Evolutionary conservation across 2,888 invertebrate species (phyloP), one percentile per base, ranked within the genome.

Genomic region (Lutraria lutraria): DNA sequence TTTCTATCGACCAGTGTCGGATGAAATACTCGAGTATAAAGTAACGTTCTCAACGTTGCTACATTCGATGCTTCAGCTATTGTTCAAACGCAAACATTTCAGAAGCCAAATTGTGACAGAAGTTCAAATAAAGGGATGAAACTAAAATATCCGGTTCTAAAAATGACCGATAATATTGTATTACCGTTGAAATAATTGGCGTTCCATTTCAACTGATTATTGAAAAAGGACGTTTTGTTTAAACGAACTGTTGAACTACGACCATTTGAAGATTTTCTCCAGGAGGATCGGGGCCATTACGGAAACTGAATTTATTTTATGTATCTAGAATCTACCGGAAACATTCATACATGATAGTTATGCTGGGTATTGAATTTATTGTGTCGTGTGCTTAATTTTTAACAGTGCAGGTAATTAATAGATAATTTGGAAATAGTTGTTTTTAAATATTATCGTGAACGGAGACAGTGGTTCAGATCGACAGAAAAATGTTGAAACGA

Each of bases 401-500:
- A 56, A 56, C 19, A 56, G 15, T 56, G 56, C 12, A 8, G 12
- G 19, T 16, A 13, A 19, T 56, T 8, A 56, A 19, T 15, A 19
- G 19, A 56, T 16, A 2, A 56, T 56, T 56, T 15, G 19, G 56
- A 19, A 56, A 56, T 56, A 56, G 13, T 56, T 56, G 56, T 56
- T 3, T 56, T 56, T 56, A 16, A 8, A 56, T 16, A 56, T 56
- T 56, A 56, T 56, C 19, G 15, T 15, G 56, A 16, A 56, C 3
- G 19, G 15, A 12, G 19, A 56, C 56, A 56, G 16, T 56, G 13
- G 8, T 4, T 3, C 21, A 34, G 13, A 25, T 43, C n/a, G n/a
- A n/a, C n/a, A n/a, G n/a, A n/a, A 86, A 81, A 82, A 87, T 88
- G 85, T 83, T 88, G 29, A 88, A 88, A 81, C 31, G 82, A 76